These are phyloP conservation scores for Stigmatopora nigra DNA, from an alignment of 2,113 vertebrate species.

Conservation along the genomic window DNA sequence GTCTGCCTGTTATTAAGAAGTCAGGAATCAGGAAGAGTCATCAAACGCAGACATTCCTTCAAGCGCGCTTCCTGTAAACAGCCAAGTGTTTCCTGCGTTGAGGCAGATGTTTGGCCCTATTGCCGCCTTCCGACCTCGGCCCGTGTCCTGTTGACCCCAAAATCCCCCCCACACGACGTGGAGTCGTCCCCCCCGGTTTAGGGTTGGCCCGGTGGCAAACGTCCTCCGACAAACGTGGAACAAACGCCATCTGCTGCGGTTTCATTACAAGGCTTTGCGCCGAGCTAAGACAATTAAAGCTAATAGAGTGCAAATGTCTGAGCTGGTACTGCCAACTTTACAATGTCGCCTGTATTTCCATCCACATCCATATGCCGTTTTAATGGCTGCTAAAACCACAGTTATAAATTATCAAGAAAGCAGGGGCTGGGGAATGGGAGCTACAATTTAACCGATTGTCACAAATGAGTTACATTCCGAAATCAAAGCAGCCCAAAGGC, in stretches of 20 bases:
- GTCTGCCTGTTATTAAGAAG: conserved; percentile 53
- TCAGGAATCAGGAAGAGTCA: conserved; percentile 58
- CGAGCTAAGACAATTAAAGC: conserved; percentile 61
- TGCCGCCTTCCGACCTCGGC: conserved; percentile 29
- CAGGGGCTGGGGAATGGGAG: conserved; percentile 8
- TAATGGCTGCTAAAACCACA: conserved; percentile 40
- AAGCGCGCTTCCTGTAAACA: conserved; percentile 74
- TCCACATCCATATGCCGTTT: conserved; percentile 37
- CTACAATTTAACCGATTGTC: conserved; percentile 7
- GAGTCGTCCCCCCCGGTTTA: conserved; percentile 38
- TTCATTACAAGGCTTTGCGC: conserved; percentile 56
- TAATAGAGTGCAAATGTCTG: conserved; percentile 64
- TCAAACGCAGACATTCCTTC: conserved; percentile 62
- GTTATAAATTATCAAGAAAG: conserved; percentile 30
- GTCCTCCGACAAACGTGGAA: conserved; percentile 31
- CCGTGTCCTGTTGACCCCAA: conserved; percentile 21
- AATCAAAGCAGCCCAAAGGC: too few relatives aligned
- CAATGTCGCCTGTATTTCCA: conserved; percentile 37
- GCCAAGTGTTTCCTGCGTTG: conserved; percentile 64
- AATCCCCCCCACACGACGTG: conserved; percentile 3
- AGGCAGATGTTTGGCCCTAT: conserved; percentile 39
- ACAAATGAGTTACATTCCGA: too few relatives aligned
- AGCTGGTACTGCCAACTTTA: conserved; percentile 47
- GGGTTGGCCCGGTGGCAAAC: conserved; percentile 30
- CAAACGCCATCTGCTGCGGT: conserved; percentile 59